phyloP scores from a whole-genome alignment of 2,113 vertebrate species.

The Sporophila hypoxantha region DNA sequence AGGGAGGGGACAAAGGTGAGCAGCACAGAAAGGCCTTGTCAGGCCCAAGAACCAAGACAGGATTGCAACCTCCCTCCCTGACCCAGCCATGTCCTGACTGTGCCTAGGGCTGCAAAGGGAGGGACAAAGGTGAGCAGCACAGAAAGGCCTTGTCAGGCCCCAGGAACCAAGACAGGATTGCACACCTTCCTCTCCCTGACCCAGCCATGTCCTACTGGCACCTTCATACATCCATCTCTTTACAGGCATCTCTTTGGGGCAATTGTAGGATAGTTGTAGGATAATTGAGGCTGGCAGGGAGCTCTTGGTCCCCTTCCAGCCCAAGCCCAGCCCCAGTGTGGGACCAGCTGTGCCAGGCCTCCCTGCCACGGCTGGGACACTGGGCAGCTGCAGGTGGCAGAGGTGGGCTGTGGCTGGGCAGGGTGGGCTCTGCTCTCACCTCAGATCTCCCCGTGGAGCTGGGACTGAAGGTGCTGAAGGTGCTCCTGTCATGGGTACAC shows the following conservation, averaged over 20 bases:
- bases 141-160: background rate
- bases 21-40: too few relatives aligned
- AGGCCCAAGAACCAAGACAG: too few relatives aligned
- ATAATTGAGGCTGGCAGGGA: background rate
- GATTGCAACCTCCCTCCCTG: too few relatives aligned
- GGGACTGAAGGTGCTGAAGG: background rate
- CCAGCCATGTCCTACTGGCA: background rate
- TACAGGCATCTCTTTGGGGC: background rate
- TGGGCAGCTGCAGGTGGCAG: background rate
- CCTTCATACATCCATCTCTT: background rate
- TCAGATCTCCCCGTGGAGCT: background rate
- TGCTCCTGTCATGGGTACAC: background rate
- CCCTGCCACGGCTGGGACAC: fast-evolving
- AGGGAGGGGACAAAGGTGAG: too few relatives aligned
- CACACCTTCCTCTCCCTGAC: background rate
- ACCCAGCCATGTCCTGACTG: too few relatives aligned
- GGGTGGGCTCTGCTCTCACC: background rate
- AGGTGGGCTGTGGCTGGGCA: background rate
- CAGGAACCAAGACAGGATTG: background rate
- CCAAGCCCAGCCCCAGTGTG: background rate
- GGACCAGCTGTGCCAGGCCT: background rate
- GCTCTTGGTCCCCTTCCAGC: background rate
- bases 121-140: background rate
- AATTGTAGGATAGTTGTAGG: background rate
- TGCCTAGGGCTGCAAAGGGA: too few relatives aligned